Percentiles rank a stretch among this genome's conserved stretches.
These are phyloP conservation scores for Phainopepla nitens DNA, from an alignment of 2,113 vertebrate species.

Conservation along the genomic window DNA sequence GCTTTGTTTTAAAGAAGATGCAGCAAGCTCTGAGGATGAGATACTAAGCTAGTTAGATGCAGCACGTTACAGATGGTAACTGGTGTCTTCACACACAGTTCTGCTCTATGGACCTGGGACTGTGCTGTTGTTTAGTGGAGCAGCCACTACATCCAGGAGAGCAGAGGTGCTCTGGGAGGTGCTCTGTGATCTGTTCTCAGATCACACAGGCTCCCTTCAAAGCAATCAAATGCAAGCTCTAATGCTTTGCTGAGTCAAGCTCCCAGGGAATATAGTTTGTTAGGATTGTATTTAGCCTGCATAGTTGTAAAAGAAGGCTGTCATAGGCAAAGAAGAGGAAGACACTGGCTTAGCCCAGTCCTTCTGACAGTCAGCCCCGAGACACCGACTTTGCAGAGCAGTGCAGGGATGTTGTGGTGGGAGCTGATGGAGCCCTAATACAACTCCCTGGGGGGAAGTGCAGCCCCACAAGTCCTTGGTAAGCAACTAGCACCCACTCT, in stretches of 20 bases:
- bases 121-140: background rate
- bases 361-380: background rate
- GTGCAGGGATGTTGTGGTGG: background rate
- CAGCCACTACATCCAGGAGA: background rate
- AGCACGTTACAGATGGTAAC: rapidly evolving
- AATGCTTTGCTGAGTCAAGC: background rate
- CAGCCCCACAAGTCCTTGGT: background rate
- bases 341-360: background rate
- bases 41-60: background rate
- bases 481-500: background rate
- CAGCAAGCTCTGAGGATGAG: background rate
- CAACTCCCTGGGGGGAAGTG: background rate
- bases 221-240: background rate
- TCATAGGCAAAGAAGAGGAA: background rate
- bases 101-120: background rate
- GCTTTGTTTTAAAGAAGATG: background rate
- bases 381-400: background rate
- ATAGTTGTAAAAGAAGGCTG: background rate
- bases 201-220: background rate
- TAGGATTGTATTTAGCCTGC: background rate
- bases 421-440: background rate
- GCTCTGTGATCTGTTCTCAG: background rate
- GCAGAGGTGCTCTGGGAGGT: background rate
- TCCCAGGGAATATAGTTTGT: background rate
- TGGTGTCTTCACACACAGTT: background rate